Conservation (phyloP, 2,797 vertebrate genomes). For the Staurois parvus region DNA sequence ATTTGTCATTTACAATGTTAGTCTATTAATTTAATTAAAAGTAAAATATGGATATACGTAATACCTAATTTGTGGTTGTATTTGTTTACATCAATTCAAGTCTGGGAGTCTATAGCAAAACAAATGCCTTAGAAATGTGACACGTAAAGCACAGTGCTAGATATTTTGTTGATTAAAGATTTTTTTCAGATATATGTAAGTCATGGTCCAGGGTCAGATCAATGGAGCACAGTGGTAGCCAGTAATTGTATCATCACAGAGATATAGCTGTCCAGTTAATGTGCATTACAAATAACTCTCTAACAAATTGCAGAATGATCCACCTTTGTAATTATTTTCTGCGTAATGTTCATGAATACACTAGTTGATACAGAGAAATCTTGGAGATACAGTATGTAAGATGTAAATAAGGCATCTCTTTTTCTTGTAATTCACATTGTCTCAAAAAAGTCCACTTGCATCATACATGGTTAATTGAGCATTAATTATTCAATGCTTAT, state of each 20-base stretch:
- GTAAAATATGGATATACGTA: neutral
- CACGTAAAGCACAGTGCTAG: conserved; percentile 19
- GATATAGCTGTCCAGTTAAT: conserved; percentile 15
- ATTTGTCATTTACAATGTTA: neutral
- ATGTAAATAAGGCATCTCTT: too few species aligned
- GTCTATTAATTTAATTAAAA: neutral
- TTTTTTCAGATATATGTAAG: conserved; percentile 30
- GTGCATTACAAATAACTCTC: conserved; percentile 2
- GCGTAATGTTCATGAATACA: too few species aligned
- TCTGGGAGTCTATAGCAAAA: neutral
- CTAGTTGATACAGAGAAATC: too few species aligned
- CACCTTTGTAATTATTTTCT: neutral
- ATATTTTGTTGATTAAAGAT: conserved; percentile 47
- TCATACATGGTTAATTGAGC: too few species aligned
- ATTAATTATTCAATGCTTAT: too few species aligned
- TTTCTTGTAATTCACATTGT: too few species aligned
- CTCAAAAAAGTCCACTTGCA: too few species aligned
- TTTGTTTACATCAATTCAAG: neutral
- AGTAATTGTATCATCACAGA: conserved; percentile 25
- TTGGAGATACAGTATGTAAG: too few species aligned
- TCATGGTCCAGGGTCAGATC: conserved; percentile 11
- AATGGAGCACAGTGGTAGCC: conserved; percentile 23
- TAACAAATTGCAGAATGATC: conserved; percentile 1
- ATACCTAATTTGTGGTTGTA: neutral
- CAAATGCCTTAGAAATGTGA: conserved; percentile 33